These are phyloP conservation scores for Aromia moschata DNA, from an alignment of 2,888 invertebrate genomes.

Conservation along the genomic window DNA sequence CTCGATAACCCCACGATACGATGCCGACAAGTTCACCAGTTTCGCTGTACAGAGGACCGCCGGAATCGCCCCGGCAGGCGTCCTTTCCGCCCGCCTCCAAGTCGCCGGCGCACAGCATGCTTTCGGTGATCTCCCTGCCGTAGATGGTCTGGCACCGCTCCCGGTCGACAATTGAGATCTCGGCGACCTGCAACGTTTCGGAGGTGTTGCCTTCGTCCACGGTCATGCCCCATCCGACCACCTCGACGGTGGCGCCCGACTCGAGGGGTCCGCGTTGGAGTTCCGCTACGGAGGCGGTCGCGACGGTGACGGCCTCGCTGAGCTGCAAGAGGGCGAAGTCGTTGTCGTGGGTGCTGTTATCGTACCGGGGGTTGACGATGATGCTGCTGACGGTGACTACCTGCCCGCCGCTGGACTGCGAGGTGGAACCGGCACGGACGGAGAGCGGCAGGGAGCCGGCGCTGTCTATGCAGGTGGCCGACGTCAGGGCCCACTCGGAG, in stretches of 20 bases:
- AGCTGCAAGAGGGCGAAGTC: background rate
- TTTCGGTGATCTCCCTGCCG: background rate
- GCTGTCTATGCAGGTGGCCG: background rate
- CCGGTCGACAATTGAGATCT: background rate
- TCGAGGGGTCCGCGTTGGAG: background rate
- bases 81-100: background rate
- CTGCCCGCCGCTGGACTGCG: background rate
- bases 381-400: background rate
- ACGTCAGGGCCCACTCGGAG: background rate
- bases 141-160: background rate
- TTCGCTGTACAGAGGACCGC: background rate
- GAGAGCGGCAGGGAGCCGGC: background rate
- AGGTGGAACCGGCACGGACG: background rate
- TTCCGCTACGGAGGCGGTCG: background rate
- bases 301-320: background rate
- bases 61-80: background rate
- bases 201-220: background rate
- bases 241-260: background rate
- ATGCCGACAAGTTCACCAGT: background rate
- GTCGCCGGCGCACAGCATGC: background rate
- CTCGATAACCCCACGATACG: background rate
- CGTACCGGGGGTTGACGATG: background rate
- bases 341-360: background rate
- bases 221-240: background rate
- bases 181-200: background rate